Percentiles rank a stretch among this genome's conserved stretches.
phyloP scores from a whole-genome alignment of 2,888 invertebrate species.

The Steromphala cineraria region DNA sequence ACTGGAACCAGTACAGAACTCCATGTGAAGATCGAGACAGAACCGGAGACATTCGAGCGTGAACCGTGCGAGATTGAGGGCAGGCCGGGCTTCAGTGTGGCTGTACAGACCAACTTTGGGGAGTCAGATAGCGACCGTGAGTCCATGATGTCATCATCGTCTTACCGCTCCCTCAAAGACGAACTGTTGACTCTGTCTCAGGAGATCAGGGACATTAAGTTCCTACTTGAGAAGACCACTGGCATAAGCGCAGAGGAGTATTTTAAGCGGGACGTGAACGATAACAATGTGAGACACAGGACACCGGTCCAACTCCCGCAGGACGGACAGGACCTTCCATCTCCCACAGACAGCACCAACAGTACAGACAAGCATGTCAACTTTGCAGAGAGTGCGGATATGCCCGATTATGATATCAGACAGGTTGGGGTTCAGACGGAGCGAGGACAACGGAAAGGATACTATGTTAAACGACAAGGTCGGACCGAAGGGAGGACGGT shows the following conservation, averaged over 20 bases:
- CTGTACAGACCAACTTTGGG: conserved; percentile 27
- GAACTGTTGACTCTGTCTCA: conserved; percentile 54
- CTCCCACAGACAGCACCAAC: not conserved
- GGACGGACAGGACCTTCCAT: not conserved
- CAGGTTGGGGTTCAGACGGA: conserved; percentile 34
- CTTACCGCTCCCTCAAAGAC: conserved; percentile 30
- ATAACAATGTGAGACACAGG: not conserved
- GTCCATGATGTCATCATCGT: conserved; percentile 30
- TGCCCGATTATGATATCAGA: conserved; percentile 15
- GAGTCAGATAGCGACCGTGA: conserved; percentile 18
- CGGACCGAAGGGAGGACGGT: not conserved
- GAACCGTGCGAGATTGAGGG: conserved; percentile 16
- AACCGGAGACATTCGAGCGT: conserved; percentile 5
- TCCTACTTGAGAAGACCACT: conserved; percentile 54
- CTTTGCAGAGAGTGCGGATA: not conserved
- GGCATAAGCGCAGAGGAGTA: conserved; percentile 46
- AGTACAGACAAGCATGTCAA: conserved; percentile 28
- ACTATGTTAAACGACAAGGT: not conserved
- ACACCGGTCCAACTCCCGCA: not conserved
- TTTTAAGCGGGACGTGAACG: conserved; percentile 10
- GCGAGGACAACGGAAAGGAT: not conserved
- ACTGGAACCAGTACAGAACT: not conserved
- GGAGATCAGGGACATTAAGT: conserved; percentile 58
- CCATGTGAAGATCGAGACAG: not conserved
- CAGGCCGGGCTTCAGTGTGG: conserved; percentile 26